Base-by-base conservation (phyloP, 2,113 vertebrate species). In the Neodontobutis hainanensis region DNA sequence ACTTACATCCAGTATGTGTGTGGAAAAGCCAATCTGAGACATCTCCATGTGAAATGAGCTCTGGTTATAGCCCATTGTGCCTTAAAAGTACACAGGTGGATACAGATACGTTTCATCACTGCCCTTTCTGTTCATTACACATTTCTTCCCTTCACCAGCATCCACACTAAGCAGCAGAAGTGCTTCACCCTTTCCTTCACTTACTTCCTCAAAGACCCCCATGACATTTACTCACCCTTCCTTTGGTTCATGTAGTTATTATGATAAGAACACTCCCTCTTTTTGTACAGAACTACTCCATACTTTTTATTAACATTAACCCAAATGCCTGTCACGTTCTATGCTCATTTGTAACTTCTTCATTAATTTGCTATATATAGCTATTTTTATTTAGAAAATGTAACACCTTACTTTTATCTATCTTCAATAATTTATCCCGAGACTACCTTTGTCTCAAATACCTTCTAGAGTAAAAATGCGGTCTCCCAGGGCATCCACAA, bases 11-110 rank as follows among this genome's bases (percentile, higher is more conserved):
- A 98, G 84, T 11, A 43, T 87, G 71, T 98, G 96, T 4, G 92
- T 83, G 49, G 97, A 97, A 80, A 99, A 97, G 50, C 97, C 97
- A 0, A 97, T 92, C 92, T 99, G 96, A 42, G 97, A 95, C 97
- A 98, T 99, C 90, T 99, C 97, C 92, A 96, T 90, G 68, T 96
- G 93, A 40, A 98, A 98, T 2, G 97, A 94, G 80, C 95, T 98
- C 91, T 96, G 90, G 4, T 98, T 98, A 86, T 93, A 88, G 40
- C 93, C 95, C 2, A 90, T 91, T 1, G 95, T 96, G 9, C 96
- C 97, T 99, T 80, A 52, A 19, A 43, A 11, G 2, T n/a, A 73
- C 4, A 27, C 11, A 61, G 27, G 62, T 27, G 50, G 19, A 27
- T 27, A 2, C 19, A 27, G 19, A 27, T 27, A 27, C 1, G 19